Evolutionary conservation across 1,140 invertebrate species (phyloP), one percentile per base, ranked within the genome.

Genomic region (Oryctes rhinoceros): DNA sequence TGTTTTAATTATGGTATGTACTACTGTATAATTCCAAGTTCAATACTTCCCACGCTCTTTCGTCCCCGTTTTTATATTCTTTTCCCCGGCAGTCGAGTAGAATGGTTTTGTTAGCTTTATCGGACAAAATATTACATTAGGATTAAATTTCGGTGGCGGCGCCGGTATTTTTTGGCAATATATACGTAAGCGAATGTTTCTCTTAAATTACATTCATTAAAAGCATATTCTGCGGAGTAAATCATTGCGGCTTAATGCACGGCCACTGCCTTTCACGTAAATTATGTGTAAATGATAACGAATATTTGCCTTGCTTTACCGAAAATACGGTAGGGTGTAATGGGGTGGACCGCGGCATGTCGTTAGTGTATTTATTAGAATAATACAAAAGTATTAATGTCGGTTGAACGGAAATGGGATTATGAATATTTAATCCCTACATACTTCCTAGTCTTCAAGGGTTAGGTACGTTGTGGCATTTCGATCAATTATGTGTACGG

Each of bases 241-340:
- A 71, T 71, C 11, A 71, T 71, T 71, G 65, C 65, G 65, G 65
- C 37, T 71, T 71, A 71, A 71, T 71, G 65, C 24, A 9, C 65
- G 65, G 65, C 24, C 35, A 35, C n/a, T 71, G 65, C 20, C 35
- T 71, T 35, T 71, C 30, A 71, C 35, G 65, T 71, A 71, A 71
- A 71, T 71, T 71, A 71, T 71, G 65, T 71, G 65, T 71, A 71
- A 71, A 71, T 71, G 65, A 71, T 71, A 71, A 71, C 30, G 65
- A 71, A 71, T 71, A 71, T 71, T 71, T 35, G 65, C 18, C 65
- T 71, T 71, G 65, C 35, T 71, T 71, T 71, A 71, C 5, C 2
- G 65, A 71, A 71, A 71, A 71, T 15, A 24, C 20, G 2, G 65
- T 6, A 71, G 24, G 65, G 65, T 71, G 7, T 71, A 37, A 15